Base-by-base conservation (phyloP, 2,888 invertebrate species). In the Sceliomorpha sp. region DNA sequence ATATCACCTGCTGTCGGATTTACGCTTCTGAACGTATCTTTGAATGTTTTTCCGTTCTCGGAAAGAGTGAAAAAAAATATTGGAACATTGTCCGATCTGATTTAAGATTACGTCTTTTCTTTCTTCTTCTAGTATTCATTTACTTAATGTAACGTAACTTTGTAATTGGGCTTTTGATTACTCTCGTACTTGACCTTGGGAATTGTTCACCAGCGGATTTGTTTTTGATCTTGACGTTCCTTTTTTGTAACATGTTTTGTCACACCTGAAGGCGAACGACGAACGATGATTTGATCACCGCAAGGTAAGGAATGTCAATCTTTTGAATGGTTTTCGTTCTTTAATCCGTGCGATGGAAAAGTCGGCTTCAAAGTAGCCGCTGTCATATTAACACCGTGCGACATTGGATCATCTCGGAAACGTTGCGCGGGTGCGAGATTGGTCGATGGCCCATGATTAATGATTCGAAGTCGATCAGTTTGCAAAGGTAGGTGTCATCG, bases 1-100 rank as follows among this genome's bases (percentile, higher is more conserved):
- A 60, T 83, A 81, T 80, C 82, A 82, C 82, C 83, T 82, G 83
- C 82, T 74, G 77, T 73, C 74, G 70, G 67, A 67, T 53, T 73
- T 67, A 53, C 60, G 69, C 20, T 48, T 59, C 8, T 67, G 69
- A 10, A 14, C 20, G 56, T 66, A 67, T 74, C 73, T 77, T 74
- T 77, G 73, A 72, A 75, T 75, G 80, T 76, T 76, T 67, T 76
- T 74, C 74, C 72, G 76, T 81, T 81, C 79, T 73, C 8, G 45
- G 55, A 60, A 67, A 32, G 6, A 37, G 17, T 45, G 44, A 27
- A 29, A 50, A 56, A 36, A 17, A 39, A 40, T 40, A 34, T 48
- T 32, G 55, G 36, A 29, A 8, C 4, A 29, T 9, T 1, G 5
- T 7, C 2, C 9, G 29, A 3, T 8, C 5, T n/a, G 2, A 29